A percentile compares a stretch with the other conserved stretches of the same genome.
These are phyloP conservation scores for Calypte anna DNA, from an alignment of 2,113 vertebrate species.

Conservation along the genomic window DNA sequence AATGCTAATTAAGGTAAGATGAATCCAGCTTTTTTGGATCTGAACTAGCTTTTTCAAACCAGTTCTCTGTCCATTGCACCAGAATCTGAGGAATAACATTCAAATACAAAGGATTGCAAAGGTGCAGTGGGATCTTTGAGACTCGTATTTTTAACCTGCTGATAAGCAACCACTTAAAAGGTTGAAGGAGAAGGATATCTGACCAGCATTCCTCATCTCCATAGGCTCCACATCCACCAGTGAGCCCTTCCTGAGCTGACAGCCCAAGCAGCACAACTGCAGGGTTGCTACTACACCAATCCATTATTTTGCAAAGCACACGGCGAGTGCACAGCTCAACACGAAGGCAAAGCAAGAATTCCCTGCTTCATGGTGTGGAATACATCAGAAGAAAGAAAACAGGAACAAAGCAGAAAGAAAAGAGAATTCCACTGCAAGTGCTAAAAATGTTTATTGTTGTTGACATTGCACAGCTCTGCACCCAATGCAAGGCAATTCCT, in stretches of 20 bases:
- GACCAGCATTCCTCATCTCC: neutral
- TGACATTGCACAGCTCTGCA: constrained; percentile 15
- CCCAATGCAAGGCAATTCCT: neutral
- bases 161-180: neutral
- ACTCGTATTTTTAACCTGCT: neutral
- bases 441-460: constrained; percentile 25
- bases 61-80: neutral
- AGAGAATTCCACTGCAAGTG: constrained; percentile 27
- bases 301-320: constrained; percentile 8
- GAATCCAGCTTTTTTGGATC: neutral
- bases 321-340: neutral
- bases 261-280: neutral
- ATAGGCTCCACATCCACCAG: neutral
- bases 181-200: neutral
- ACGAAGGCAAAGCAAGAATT: neutral
- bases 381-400: constrained; percentile 14
- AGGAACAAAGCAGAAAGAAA: neutral
- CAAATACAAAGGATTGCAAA: neutral
- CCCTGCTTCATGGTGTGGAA: constrained; percentile 2
- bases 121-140: neutral
- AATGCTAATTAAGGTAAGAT: neutral
- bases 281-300: neutral
- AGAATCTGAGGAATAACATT: neutral
- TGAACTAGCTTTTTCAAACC: neutral
- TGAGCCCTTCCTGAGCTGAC: neutral